Base-by-base conservation (phyloP, 2,113 vertebrate species). In the Podarcis raffonei region DNA sequence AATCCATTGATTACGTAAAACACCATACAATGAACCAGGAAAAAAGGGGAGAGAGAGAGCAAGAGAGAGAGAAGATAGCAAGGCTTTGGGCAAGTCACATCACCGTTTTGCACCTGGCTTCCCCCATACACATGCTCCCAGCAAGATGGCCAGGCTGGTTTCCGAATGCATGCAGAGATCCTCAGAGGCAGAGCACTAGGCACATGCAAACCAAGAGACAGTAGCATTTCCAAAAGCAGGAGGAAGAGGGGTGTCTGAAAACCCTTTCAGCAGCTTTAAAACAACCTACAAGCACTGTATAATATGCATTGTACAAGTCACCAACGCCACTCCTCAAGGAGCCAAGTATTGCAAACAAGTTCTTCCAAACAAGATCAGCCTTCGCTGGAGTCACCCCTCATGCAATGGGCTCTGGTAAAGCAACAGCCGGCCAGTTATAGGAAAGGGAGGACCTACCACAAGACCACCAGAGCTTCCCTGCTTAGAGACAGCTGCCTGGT, bases 401-500 rank as follows among this genome's bases (percentile, higher is more conserved):
- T 69, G 18, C 27, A 71, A 35, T 74, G 35, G 8, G 2, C 62
- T 82, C 53, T 72, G 68, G 37, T 69, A 69, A 80, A 86, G 20
- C 27, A 62, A 62, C 35, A 16, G 0, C 57, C 5, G 32, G 30
- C 37, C 20, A 62, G 6, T 27, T 48, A 35, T 27, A 82, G 23
- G 39, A 90, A 39, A 42, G 16, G 6, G 4, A 9, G 91, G 85
- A 97, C 96, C 89, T 96, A 98, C 97, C 85, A 1, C 1, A 23
- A 86, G 92, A 92, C 72, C 97, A 77, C 83, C 66, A 66, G 92
- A 87, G 0, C 82, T 93, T 83, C 94, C 97, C 93, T 98, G 98
- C 96, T 98, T 98, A 92, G 98, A 98, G 92, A 99, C 97, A 72
- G 98, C 98, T 20, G 98, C 98, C 95, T 99, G 98, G 89, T 99